Evolutionary conservation across 2,888 invertebrate genomes (phyloP), one percentile per base, ranked within the genome.

Genomic region (Microplitis deprimator): DNA sequence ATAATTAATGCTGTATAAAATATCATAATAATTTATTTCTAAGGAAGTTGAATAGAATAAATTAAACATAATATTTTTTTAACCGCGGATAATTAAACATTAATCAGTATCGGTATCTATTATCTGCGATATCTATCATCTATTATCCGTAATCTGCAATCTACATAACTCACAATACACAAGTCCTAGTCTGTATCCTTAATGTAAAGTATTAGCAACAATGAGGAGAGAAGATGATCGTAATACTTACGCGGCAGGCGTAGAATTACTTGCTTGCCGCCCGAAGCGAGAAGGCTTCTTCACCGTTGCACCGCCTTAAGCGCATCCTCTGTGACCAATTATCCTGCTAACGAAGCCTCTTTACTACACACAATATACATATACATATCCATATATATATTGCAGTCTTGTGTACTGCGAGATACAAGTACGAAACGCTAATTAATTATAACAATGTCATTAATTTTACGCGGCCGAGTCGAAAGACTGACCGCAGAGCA

Each of bases 271-370:
- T 82, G 85, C 83, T 86, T 65, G 61, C 17, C 86, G 85, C 87
- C 85, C 87, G 62, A 69, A 68, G 68, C 68, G 68, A 75, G 68
- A 61, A 70, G 73, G 73, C 67, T 69, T 50, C 50, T 50, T 60
- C 85, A 86, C 85, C 85, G 68, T 76, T 72, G 76, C 72, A 61
- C 72, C 65, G 70, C 71, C 61, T 50, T 84, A 85, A 83, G 87
- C 87, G 88, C 89, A 89, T 88, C 88, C 87, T 88, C 88, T 88
- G 88, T 89, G 88, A 89, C 89, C 88, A 89, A 89, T 89, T 89
- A 89, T 88, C 87, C 85, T 83, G 85, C 89, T 89, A 89, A 88
- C 89, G 89, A 89, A 89, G 85, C 85, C 87, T 72, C 72, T 50
- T 73, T 77, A 40, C 76, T 80, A 73, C 82, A 79, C 80, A 81